Evolutionary conservation across 2,888 invertebrate species (phyloP), one percentile per base, ranked within the genome.

Genomic region (Pristionchus mayeri): DNA sequence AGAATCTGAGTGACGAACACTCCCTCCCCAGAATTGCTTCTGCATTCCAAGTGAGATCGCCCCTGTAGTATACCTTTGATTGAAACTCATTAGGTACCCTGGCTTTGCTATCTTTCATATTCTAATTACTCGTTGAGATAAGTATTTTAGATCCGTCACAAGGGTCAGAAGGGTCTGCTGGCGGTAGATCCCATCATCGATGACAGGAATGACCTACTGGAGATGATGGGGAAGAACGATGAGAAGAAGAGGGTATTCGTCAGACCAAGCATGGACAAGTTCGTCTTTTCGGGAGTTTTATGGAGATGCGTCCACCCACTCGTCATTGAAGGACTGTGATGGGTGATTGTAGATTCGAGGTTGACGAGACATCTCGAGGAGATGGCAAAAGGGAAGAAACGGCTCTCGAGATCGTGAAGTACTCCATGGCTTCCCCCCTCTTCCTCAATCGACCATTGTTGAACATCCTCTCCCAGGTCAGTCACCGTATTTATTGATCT

Each of bases 361-460:
- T 67, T 21, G 67, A 37, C 2, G 37, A 37, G 37, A 54, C 54
- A 21, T 16, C 21, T 11, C 4, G 27, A 11, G 30, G 30, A n/a
- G 63, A 18, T 3, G 11, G 6, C 4, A 13, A n/a, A 30, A 24
- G 34, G 4, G 27, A 48, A 1, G 50, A 30, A 3, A 50, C 60
- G 9, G 4, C 30, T 18, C 54, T 88, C 21, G 92, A 92, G 84
- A 88, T 92, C 30, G 92, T 92, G 34, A 92, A 92, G 85, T 87
- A 88, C 57, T 89, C 90, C 18, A 84, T 88, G 18, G 92, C 92
- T 3, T 89, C 89, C 37, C 86, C 89, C 0, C 88, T 92, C 16
- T 87, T 89, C 60, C 89, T 93, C 67, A 93, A 93, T 87, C 91
- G 92, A 79, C 93, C 93, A 30, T 90, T 93, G 40, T 92, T 93